phyloP scores from a whole-genome alignment of 2,888 invertebrate species.

The Nebria brevicollis region DNA sequence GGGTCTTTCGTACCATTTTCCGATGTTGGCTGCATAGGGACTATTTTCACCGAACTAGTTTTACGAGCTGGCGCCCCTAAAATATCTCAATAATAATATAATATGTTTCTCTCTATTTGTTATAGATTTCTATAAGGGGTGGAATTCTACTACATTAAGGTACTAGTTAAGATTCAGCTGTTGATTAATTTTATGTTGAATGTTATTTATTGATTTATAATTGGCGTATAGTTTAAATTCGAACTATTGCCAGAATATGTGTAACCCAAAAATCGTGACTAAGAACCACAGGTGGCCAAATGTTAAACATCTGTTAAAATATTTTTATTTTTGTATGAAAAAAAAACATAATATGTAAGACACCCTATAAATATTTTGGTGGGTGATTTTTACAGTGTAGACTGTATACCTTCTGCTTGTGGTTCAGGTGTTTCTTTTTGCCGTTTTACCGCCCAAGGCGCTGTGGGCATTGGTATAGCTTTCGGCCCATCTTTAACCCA shows the following conservation, averaged over 20 bases:
- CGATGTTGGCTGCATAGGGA: slow-evolving; percentile 59
- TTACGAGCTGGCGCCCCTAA: slow-evolving; percentile 5
- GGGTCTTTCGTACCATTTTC: slow-evolving; percentile 41
- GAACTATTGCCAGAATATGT: background rate
- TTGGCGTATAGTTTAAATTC: background rate
- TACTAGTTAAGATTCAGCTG: background rate
- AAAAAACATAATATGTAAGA: background rate
- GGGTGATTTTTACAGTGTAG: background rate
- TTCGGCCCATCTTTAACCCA: slow-evolving; percentile 78
- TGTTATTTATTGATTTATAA: background rate
- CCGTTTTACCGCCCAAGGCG: slow-evolving; percentile 72
- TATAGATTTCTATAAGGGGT: background rate
- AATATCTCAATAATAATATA: background rate
- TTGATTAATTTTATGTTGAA: background rate
- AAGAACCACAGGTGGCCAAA: background rate
- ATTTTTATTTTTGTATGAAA: background rate
- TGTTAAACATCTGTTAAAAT: background rate
- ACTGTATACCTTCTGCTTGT: slow-evolving; percentile 47
- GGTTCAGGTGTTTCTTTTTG: slow-evolving; percentile 52
- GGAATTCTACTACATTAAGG: background rate
- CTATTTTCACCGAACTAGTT: slow-evolving; percentile 58
- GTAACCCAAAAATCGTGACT: background rate
- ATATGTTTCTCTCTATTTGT: background rate
- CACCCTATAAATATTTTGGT: background rate
- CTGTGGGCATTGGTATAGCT: slow-evolving; percentile 67